phyloP scores from a whole-genome alignment of 1,140 invertebrate genomes.

The Drosophila prosaltans region DNA sequence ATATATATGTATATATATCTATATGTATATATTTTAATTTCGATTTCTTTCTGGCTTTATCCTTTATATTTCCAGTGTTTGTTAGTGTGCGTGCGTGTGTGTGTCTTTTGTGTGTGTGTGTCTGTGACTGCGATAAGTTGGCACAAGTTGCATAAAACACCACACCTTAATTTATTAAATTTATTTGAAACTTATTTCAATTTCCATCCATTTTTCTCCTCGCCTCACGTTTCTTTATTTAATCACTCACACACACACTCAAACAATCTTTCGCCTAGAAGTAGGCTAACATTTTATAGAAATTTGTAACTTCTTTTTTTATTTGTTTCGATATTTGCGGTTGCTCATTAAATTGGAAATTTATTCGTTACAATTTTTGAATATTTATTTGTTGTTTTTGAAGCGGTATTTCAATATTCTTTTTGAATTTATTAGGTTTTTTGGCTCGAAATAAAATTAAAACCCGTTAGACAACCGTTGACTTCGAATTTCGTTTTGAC shows the following conservation, averaged over 20 bases:
- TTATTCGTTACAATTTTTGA: background rate
- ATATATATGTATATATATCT: background rate
- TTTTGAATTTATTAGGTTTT: conserved; percentile 56
- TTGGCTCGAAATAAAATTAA: conserved; percentile 48
- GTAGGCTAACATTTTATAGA: conserved; percentile 18
- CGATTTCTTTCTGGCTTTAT: conserved; percentile 78
- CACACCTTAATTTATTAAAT: conserved; percentile 83
- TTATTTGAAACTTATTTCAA: conserved; percentile 35
- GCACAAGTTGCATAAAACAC: conserved; percentile 83
- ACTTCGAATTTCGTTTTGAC: conserved; percentile 82
- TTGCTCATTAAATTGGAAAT: background rate
- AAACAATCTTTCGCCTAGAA: background rate
- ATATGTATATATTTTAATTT: conserved; percentile 71
- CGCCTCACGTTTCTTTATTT: background rate
- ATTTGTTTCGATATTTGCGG: background rate
- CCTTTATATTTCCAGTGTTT: conserved; percentile 58
- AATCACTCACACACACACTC: background rate
- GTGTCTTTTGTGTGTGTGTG: conserved; percentile 30
- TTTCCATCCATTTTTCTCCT: conserved; percentile 8
- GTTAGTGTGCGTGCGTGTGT: conserved; percentile 28
- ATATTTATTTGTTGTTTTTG: background rate
- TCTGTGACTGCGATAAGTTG: conserved; percentile 32
- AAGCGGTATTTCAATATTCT: conserved; percentile 11
- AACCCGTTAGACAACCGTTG: conserved; percentile 76
- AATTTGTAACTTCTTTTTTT: conserved; percentile 16